Conservation (phyloP, 1,140 invertebrate genomes). For the Drosophila pruinosa region DNA sequence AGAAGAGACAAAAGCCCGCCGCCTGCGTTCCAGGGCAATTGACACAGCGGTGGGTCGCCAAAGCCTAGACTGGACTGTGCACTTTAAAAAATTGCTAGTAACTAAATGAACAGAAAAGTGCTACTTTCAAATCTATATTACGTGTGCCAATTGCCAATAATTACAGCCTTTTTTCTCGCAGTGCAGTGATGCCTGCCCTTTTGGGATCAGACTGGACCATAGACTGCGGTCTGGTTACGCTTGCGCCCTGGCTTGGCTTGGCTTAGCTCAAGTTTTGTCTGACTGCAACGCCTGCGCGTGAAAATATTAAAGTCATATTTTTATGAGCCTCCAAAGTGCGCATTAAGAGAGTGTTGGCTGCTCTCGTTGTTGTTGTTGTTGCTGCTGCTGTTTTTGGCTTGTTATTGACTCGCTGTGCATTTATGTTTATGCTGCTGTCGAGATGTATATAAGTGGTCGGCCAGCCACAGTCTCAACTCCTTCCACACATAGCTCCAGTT, state of each 20-base stretch:
- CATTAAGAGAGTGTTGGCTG: constrained; percentile 62
- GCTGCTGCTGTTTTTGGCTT: constrained; percentile 42
- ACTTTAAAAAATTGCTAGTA: background rate
- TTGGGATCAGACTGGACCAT: constrained; percentile 5
- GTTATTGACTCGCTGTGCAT: constrained; percentile 51
- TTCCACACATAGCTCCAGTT: background rate
- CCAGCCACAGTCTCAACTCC: background rate
- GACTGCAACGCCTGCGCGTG: constrained; percentile 72
- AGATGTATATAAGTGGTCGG: constrained; percentile 56
- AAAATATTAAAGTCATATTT: constrained; percentile 82
- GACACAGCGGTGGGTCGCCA: constrained; percentile 68
- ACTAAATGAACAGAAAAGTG: no score
- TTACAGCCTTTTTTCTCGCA: constrained; percentile 6
- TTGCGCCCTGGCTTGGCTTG: background rate
- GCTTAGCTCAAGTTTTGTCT: constrained; percentile 28
- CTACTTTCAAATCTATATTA: no score
- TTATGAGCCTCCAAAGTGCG: constrained; percentile 73
- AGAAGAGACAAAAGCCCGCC: constrained; percentile 16
- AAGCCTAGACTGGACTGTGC: constrained; percentile 23
- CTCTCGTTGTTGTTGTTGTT: constrained; percentile 18
- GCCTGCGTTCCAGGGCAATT: constrained; percentile 13
- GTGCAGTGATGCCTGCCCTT: constrained; percentile 39
- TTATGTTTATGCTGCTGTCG: constrained; percentile 56
- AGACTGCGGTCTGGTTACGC: constrained; percentile 9
- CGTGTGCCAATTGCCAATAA: no score